phyloP scores from a whole-genome alignment of 1,140 invertebrate genomes.

The Trichonephila clavata region DNA sequence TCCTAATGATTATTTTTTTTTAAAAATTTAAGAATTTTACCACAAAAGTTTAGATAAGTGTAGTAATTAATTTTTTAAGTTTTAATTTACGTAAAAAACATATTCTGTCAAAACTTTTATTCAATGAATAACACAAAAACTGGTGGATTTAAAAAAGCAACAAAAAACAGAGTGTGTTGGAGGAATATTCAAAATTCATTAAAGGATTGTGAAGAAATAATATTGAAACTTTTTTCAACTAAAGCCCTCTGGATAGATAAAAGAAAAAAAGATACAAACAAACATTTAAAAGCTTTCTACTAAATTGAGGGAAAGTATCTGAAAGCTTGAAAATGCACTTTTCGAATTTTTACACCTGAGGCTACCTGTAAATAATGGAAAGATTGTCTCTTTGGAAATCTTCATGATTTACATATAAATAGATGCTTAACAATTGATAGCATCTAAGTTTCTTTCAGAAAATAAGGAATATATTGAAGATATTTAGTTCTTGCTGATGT shows the following conservation, averaged over 20 bases:
- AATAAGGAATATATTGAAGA: neutral
- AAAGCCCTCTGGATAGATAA: neutral
- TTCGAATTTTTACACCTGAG: neutral
- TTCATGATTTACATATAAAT: neutral
- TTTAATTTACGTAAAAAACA: too few relatives aligned
- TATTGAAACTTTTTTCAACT: too few relatives aligned
- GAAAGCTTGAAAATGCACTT: neutral
- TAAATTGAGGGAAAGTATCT: constrained; percentile 2
- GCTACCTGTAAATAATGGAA: neutral
- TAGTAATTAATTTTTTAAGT: too few relatives aligned
- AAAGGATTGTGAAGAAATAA: too few relatives aligned
- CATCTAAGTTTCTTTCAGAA: neutral
- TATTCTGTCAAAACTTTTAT: too few relatives aligned
- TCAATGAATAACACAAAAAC: too few relatives aligned
- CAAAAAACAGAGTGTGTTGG: too few relatives aligned
- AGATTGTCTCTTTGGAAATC: neutral
- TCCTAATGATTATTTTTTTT: too few relatives aligned
- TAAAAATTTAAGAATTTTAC: too few relatives aligned
- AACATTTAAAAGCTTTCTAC: neutral
- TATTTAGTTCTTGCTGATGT: neutral
- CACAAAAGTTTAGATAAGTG: too few relatives aligned
- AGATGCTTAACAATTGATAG: neutral
- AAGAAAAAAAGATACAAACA: neutral
- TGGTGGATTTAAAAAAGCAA: too few relatives aligned
- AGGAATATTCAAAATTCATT: too few relatives aligned